Base-by-base conservation (phyloP, 2,797 vertebrate species). In the Momotus momota region DNA sequence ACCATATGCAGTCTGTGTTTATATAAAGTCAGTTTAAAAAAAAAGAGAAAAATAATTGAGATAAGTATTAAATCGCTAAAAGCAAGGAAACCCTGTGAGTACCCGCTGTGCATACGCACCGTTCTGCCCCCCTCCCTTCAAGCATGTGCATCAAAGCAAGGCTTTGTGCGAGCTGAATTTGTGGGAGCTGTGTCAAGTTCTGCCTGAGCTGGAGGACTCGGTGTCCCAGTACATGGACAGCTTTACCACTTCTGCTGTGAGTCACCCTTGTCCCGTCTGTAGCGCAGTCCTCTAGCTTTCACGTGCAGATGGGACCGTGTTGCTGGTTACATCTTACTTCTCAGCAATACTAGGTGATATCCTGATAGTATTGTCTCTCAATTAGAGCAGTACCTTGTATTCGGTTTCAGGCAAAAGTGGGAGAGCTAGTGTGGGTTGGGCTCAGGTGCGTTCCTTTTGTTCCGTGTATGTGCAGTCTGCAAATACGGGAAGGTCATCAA, bases 141-240 rank as follows among this genome's bases (percentile, higher is more conserved):
- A 31, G 29, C 16, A 3, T 6, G 26, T 48, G 41, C 35, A 79
- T 91, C 91, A 93, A 72, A 96, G 73, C 66, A 69, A 51, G n/a
- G 12, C 80, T 91, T 84, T 91, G 80, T 96, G 84, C 86, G 85
- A 66, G 20, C 21, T 88, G 61, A 73, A 15, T 57, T 38, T 35
- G 35, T 10, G 49, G 66, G 85, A 91, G 38, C 74, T 92, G 33
- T 74, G 77, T 91, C 79, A 48, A 27, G 46, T 88, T 81, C 48
- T 78, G 40, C 14, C 55, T 33, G 45, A 23, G 33, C 72, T 91
- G 41, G 51, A 95, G 75, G 41, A 82, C 72, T 88, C 0, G 0
- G 5, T 66, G 73, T 86, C 41, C 70, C 48, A 16, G 70, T 33
- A 31, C 31, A 5, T 2, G 4, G 75, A 13, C 75, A 78, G n/a